Evolutionary conservation across 2,797 vertebrate species (phyloP).

Genomic region (Holocentrus rufus): DNA sequence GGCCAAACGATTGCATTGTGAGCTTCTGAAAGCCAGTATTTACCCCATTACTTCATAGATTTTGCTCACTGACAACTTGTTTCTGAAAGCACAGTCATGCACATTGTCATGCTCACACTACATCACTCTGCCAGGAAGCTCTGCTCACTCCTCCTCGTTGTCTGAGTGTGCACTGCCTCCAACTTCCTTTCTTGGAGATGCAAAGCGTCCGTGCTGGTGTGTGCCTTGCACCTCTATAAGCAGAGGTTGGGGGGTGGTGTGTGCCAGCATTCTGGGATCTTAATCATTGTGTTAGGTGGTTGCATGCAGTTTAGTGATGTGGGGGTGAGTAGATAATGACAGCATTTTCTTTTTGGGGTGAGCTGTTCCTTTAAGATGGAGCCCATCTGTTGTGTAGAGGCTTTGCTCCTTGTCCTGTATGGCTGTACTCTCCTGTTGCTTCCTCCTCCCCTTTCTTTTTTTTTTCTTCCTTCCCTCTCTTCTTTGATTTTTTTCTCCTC

Average conservation of each 20-base stretch:
- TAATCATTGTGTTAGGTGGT: conserved; percentile 48
- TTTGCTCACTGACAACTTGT: no score
- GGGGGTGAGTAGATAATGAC: conserved; percentile 8
- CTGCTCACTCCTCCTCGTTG: no score
- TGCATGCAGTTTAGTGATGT: conserved; percentile 5
- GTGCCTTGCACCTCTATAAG: no score
- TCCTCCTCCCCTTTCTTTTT: not conserved
- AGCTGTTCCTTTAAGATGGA: conserved; percentile 24
- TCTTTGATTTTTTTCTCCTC: conserved; percentile 1
- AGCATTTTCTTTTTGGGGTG: conserved; percentile 14
- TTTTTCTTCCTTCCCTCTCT: not conserved
- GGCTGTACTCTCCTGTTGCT: conserved; percentile 4
- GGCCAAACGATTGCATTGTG: no score
- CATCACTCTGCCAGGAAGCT: no score
- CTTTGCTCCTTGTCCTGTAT: not conserved
- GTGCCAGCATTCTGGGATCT: conserved; percentile 25
- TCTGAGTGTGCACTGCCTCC: no score
- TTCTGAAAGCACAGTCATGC: no score
- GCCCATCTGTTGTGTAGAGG: conserved; percentile 7
- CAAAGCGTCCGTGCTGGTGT: no score
- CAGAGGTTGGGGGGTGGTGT: conserved; percentile 17
- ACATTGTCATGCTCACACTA: no score
- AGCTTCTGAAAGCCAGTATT: no score
- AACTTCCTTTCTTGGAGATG: no score
- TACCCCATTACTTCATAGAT: no score